Base-by-base conservation (phyloP, 2,113 vertebrate species). In the Noturus placidus region DNA sequence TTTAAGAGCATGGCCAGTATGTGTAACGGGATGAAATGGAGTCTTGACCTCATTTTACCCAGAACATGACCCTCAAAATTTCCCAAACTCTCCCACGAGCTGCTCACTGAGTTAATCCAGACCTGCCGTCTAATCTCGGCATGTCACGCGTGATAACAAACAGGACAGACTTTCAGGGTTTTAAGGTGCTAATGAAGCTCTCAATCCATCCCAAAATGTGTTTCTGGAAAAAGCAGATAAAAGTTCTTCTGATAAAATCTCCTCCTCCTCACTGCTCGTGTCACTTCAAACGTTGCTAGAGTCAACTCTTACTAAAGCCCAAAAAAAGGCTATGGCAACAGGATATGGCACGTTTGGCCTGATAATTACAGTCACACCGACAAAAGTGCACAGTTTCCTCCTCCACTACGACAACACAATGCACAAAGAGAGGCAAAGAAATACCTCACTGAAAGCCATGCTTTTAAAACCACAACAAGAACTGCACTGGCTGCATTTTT, bases 71-170 rank as follows among this genome's bases (percentile, higher is more conserved):
- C 78, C 20, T 42, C 19, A 35, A 61, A 83, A 83, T 63, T 84
- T 52, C 80, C 82, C 82, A 74, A 63, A 57, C 82, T 77, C 67
- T 22, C 77, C 42, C 74, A 52, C 87, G 74, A 65, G 59, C 57
- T 38, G 87, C 82, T 89, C 82, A 33, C 87, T 88, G 89, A 91
- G 76, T 77, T 38, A 46, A 84, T 63, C 88, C 91, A 61, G 91
- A 87, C 89, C 88, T 89, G 81, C 52, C 33, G 59, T 90, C 89
- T 92, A 92, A 94, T 92, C 92, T 93, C 88, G 82, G 61, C 89
- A 69, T 19, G 90, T 88, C 88, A 88, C 52, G 90, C 88, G 76
- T 91, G 92, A 94, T 90, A 91, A 82, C 92, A 91, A 92, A 90
- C 91, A 93, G 92, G 86, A 90, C 90, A 86, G 30, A 42, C 27